phyloP scores from a whole-genome alignment of 2,888 invertebrate species.

The Eueremaeus valkanovi region DNA sequence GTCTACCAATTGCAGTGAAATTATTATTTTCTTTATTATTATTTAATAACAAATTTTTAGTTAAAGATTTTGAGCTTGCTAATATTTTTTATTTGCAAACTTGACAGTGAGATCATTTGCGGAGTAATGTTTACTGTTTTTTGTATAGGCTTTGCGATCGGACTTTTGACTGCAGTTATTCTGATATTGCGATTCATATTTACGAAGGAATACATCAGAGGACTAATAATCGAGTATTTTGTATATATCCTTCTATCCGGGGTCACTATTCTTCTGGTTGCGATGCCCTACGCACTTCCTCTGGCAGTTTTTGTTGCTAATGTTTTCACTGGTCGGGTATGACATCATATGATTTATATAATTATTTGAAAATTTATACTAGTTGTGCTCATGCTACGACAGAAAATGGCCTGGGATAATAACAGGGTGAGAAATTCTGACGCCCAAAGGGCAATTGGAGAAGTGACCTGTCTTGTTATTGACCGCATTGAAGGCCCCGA shows the following conservation, averaged over 20 bases:
- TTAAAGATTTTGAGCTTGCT: no score
- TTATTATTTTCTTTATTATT: no score
- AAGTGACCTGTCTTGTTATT: conserved; percentile 94
- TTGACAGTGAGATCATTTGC: no score
- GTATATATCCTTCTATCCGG: conserved; percentile 98
- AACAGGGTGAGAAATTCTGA: conserved; percentile 91
- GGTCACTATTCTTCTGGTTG: conserved; percentile 98
- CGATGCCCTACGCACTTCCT: conserved; percentile 98
- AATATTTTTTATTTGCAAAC: no score
- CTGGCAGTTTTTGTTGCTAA: conserved; percentile 96
- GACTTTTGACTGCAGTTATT: conserved; percentile 93
- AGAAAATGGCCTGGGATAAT: conserved; percentile 44
- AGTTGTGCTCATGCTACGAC: no score
- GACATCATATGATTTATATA: conserved; percentile 39
- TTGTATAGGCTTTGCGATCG: conserved; percentile 80
- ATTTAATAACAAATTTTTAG: no score
- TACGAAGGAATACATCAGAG: conserved; percentile 72
- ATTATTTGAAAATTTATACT: no score
- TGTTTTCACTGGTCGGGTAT: conserved; percentile 98
- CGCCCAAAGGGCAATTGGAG: conserved; percentile 99
- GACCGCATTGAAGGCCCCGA: conserved; percentile 99
- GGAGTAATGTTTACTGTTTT: conserved; percentile 3
- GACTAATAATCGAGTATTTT: conserved; percentile 73
- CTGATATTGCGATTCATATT: conserved; percentile 93
- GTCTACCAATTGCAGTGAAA: no score